Percentiles rank a stretch among this genome's conserved stretches.
phyloP scores from a whole-genome alignment of 2,797 vertebrate species.

The Pipistrellus nathusii region DNA sequence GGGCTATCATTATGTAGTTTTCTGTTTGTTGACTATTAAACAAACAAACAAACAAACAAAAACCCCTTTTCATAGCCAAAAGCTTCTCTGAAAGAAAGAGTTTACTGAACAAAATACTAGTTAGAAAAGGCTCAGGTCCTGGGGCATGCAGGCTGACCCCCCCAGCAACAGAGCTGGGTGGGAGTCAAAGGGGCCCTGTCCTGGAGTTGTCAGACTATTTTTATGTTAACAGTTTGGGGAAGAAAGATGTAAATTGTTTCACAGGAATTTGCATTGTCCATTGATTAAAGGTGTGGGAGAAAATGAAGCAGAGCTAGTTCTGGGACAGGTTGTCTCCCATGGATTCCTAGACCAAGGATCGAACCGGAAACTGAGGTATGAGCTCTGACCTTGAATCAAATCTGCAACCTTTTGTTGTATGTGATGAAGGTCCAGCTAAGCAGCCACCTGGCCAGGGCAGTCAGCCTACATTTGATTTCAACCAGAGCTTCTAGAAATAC shows the following conservation, averaged over 20 bases:
- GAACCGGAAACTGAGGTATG: neutral
- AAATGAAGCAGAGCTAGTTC: neutral
- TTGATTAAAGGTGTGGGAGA: neutral
- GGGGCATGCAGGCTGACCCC: neutral
- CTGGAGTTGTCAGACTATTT: neutral
- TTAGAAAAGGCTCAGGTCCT: neutral
- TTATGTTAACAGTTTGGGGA: neutral
- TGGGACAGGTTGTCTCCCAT: neutral
- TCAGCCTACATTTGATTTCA: neutral
- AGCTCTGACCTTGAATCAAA: neutral
- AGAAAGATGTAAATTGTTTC: neutral
- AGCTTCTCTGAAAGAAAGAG: neutral
- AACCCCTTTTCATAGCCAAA: neutral
- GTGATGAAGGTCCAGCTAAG: neutral
- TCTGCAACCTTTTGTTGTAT: neutral
- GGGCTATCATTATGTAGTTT: neutral
- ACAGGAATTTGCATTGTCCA: neutral
- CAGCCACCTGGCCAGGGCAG: neutral
- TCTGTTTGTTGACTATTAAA: neutral
- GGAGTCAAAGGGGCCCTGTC: neutral
- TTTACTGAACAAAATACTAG: neutral
- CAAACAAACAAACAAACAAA: neutral
- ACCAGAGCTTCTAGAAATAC: neutral
- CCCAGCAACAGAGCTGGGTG: neutral
- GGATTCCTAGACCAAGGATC: neutral